Evolutionary conservation across 2,888 invertebrate species (phyloP).

Genomic region (Ceraclea dissimilis): DNA sequence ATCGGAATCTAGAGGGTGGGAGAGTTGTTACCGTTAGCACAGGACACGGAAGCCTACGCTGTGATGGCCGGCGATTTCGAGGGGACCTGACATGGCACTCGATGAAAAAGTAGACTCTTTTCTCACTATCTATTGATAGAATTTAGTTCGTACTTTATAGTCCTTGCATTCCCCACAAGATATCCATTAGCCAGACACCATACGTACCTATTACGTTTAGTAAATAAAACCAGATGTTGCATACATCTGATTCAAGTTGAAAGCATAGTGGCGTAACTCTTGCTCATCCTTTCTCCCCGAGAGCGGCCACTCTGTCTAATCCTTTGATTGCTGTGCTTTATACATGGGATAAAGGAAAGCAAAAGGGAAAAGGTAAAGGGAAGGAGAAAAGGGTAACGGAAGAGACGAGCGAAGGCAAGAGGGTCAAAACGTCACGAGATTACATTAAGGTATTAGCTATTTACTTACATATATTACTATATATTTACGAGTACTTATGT

Average conservation of each 20-base stretch:
- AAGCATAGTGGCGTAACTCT: background rate
- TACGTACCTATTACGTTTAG: too few relatives aligned
- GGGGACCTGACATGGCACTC: too few relatives aligned
- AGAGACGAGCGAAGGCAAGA: background rate
- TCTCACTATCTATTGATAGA: too few relatives aligned
- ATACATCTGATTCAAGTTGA: background rate
- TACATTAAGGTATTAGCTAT: background rate
- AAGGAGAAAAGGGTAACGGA: background rate
- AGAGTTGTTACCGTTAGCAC: too few relatives aligned
- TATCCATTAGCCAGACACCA: too few relatives aligned
- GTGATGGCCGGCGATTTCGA: too few relatives aligned
- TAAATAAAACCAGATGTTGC: background rate
- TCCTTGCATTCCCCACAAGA: too few relatives aligned
- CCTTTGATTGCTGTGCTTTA: constrained; percentile 2
- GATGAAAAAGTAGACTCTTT: too few relatives aligned
- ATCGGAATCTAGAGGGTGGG: too few relatives aligned
- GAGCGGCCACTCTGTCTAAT: constrained; percentile 1
- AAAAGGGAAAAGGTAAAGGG: background rate
- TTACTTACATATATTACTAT: background rate
- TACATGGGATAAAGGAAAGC: background rate
- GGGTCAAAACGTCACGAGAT: constrained; percentile 1
- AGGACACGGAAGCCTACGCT: too few relatives aligned
- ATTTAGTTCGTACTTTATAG: too few relatives aligned
- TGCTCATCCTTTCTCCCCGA: background rate
- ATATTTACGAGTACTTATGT: background rate